These are phyloP conservation scores for Pseudorasbora parva DNA, from an alignment of 2,113 vertebrate genomes.

Conservation along the genomic window DNA sequence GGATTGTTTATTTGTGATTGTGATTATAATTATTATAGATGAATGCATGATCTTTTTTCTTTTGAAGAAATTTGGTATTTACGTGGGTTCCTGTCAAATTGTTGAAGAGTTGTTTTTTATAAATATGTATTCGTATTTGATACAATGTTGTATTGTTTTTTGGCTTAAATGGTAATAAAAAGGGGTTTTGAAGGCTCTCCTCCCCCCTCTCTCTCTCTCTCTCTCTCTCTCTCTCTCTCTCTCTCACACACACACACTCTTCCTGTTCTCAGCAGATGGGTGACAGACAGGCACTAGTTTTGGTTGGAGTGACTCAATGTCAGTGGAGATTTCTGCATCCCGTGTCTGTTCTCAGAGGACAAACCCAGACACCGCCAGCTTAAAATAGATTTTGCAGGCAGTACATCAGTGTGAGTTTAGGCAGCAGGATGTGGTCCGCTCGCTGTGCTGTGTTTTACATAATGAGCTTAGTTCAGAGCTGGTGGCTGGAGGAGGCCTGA, in stretches of 20 bases:
- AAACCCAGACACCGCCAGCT: slow-evolving; percentile 46
- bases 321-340: slow-evolving; percentile 42
- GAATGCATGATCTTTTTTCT: too few species aligned
- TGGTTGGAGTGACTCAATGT: slow-evolving; percentile 46
- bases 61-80: too few species aligned
- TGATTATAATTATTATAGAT: too few species aligned
- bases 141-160: too few species aligned
- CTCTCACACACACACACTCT: too few species aligned
- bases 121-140: too few species aligned
- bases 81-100: too few species aligned
- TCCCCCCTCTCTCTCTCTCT: too few species aligned
- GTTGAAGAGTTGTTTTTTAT: too few species aligned
- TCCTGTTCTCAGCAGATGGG: not conserved
- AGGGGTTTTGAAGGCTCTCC: too few species aligned
- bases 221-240: not conserved
- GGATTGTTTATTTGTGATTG: too few species aligned
- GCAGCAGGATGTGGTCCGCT: slow-evolving; percentile 29
- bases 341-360: slow-evolving; percentile 51
- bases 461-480: slow-evolving; percentile 50
- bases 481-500: slow-evolving; percentile 33
- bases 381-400: slow-evolving; percentile 57
- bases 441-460: slow-evolving; percentile 56
- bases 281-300: not conserved
- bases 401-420: slow-evolving; percentile 54
- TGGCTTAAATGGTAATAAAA: too few species aligned